A percentile compares a stretch with the other conserved stretches of the same genome.
phyloP scores from a whole-genome alignment of 2,113 vertebrate genomes.

The Hydrochoerus hydrochaeris region DNA sequence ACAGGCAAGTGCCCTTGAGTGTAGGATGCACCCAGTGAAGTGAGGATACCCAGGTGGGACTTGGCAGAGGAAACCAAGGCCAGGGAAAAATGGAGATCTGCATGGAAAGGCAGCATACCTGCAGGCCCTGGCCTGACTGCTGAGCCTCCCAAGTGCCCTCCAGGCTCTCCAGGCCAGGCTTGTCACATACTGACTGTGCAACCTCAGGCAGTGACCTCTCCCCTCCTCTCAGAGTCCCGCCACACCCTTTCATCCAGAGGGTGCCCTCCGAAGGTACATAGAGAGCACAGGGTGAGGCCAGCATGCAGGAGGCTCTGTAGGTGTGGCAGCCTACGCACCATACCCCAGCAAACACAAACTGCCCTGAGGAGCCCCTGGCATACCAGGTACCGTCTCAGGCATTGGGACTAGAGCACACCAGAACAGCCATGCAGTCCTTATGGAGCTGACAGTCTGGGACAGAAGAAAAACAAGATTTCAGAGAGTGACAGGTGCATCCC shows the following conservation, averaged over 20 bases:
- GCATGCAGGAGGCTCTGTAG: neutral
- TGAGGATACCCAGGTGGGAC: neutral
- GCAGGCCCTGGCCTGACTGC: neutral
- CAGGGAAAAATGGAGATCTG: neutral
- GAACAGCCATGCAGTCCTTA: neutral
- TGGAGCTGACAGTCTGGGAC: neutral
- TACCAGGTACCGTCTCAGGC: neutral
- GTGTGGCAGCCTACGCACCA: neutral
- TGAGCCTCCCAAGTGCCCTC: too few relatives aligned
- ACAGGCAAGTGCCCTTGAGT: neutral
- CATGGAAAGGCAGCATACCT: neutral
- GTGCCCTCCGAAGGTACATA: accelerated
- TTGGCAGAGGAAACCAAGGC: neutral
- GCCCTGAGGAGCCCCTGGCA: neutral
- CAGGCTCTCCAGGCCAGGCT: neutral
- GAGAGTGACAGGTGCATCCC: neutral
- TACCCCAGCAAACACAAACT: neutral
- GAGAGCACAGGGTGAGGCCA: neutral
- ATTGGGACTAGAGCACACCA: neutral
- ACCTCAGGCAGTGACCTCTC: neutral
- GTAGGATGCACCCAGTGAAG: too few relatives aligned
- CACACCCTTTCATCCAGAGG: neutral
- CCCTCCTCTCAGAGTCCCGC: neutral
- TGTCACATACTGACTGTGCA: neutral
- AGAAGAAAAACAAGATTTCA: neutral